Conservation (phyloP, 2,888 invertebrate genomes). For the Galerucella calmariensis region DNA sequence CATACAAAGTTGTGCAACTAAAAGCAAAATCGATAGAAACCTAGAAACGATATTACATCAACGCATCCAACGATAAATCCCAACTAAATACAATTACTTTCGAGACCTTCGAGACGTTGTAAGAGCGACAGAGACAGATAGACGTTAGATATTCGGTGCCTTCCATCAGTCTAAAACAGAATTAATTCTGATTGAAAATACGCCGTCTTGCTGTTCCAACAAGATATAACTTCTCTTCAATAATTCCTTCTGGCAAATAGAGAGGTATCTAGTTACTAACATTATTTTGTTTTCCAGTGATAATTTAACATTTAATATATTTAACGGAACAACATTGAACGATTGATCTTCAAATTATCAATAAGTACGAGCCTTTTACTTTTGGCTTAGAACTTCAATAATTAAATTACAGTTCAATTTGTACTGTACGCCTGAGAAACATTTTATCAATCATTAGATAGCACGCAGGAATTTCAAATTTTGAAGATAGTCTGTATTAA, state of each 20-base stretch:
- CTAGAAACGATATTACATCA: slow-evolving; percentile 9
- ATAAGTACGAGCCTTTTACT: neutral
- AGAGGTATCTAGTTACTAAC: neutral
- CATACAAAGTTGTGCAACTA: neutral
- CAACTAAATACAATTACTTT: slow-evolving; percentile 13
- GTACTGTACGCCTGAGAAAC: too few species aligned
- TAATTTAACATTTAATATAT: neutral
- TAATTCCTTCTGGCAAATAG: slow-evolving; percentile 10
- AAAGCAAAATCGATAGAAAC: slow-evolving; percentile 9
- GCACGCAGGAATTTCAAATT: too few species aligned
- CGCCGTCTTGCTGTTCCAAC: slow-evolving; percentile 8
- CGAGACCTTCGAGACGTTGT: neutral
- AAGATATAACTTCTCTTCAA: slow-evolving; percentile 14
- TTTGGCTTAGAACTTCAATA: too few species aligned
- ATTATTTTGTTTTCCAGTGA: neutral
- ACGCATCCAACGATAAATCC: slow-evolving; percentile 15
- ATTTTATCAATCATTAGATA: too few species aligned
- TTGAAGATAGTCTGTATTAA: too few species aligned
- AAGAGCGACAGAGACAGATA: slow-evolving; percentile 7
- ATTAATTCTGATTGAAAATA: slow-evolving; percentile 15
- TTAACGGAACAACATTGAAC: neutral
- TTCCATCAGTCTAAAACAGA: slow-evolving; percentile 13
- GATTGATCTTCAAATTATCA: neutral
- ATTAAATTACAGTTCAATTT: too few species aligned
- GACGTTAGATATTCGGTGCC: neutral